A percentile compares a stretch with the other conserved stretches of the same genome.
Conservation (phyloP, 2,797 vertebrate genomes). For the Poliocrania exsul region DNA sequence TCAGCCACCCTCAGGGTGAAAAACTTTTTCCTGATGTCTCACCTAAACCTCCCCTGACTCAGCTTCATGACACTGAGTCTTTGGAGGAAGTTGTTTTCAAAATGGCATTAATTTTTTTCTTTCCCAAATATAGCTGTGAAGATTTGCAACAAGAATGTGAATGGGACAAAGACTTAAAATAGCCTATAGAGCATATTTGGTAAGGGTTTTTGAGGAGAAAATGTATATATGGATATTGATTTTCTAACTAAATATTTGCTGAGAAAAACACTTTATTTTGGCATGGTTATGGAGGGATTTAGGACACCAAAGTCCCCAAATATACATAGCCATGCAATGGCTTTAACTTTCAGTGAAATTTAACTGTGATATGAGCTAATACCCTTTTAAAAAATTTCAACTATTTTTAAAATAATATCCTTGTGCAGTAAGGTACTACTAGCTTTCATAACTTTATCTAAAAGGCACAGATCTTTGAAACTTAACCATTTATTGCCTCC, state of each 20-base stretch:
- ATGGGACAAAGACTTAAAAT: not conserved
- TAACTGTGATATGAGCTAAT: not conserved
- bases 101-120: not conserved
- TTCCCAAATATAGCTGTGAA: not conserved
- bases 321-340: not conserved
- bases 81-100: not conserved
- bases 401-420: not conserved
- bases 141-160: not conserved
- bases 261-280: not conserved
- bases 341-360: not conserved
- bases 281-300: not conserved
- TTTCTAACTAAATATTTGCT: not conserved
- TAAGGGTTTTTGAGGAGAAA: not conserved
- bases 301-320: not conserved
- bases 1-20: accelerated
- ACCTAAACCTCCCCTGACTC: not conserved
- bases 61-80: not conserved
- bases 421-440: not conserved
- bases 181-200: not conserved
- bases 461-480: not conserved
- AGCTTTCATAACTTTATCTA: not conserved
- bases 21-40: not conserved
- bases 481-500: not conserved
- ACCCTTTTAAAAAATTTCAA: not conserved
- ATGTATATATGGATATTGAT: not conserved